A percentile compares a stretch with the other conserved stretches of the same genome.
phyloP scores from a whole-genome alignment of 92 coral and sea anemone species.

The Porites evermanni region DNA sequence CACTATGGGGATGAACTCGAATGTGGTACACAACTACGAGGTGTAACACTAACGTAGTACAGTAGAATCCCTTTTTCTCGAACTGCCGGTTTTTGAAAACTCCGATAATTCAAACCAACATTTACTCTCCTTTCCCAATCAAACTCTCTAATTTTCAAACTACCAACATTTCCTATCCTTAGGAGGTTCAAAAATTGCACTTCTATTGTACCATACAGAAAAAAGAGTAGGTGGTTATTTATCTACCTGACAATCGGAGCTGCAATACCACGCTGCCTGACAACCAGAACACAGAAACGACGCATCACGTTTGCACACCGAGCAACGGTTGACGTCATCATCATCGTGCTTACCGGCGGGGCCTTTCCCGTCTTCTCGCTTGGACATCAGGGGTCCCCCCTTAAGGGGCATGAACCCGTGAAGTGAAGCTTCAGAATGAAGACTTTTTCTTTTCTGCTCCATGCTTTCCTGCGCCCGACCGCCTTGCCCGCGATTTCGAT shows the following conservation, averaged over 20 bases:
- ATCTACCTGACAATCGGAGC: constrained; percentile 96
- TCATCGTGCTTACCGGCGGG: constrained; percentile 59
- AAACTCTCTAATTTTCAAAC: too few relatives aligned
- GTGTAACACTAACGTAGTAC: too few relatives aligned
- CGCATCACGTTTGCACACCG: constrained; percentile 95
- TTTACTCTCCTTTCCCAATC: too few relatives aligned
- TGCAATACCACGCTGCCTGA: constrained; percentile 99
- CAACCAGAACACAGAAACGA: constrained; percentile 99
- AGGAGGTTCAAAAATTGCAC: too few relatives aligned
- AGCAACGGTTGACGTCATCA: constrained; percentile 80
- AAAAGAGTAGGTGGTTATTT: background rate
- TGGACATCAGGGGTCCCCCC: constrained; percentile 66
- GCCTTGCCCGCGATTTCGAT: constrained; percentile 80
- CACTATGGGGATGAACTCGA: too few relatives aligned
- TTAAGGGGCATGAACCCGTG: constrained; percentile 74
- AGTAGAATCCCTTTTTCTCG: too few relatives aligned
- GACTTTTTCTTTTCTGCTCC: constrained; percentile 63
- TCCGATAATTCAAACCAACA: too few relatives aligned
- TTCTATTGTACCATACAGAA: background rate
- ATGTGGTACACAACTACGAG: too few relatives aligned
- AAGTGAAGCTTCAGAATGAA: constrained; percentile 35
- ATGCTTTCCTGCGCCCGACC: constrained; percentile 71
- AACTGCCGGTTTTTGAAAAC: too few relatives aligned
- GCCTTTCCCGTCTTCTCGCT: constrained; percentile 65
- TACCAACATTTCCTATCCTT: too few relatives aligned